These are phyloP conservation scores for Xenops minutus DNA, from an alignment of 2,797 vertebrate genomes.

Conservation along the genomic window DNA sequence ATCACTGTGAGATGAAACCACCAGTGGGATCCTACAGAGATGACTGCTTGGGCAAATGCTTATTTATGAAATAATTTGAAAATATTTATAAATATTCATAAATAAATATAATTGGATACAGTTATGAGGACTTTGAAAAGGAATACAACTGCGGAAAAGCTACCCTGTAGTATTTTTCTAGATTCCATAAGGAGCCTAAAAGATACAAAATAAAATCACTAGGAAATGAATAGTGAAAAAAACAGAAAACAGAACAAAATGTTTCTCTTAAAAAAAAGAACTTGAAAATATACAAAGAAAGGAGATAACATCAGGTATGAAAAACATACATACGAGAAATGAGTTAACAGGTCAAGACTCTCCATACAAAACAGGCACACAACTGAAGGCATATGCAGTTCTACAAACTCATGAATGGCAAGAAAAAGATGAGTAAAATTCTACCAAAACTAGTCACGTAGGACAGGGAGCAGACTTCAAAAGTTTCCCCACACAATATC, in stretches of 20 bases:
- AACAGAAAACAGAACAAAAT: not conserved
- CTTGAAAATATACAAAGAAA: not conserved
- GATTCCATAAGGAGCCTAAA: not conserved
- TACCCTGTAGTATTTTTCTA: not conserved
- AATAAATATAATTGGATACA: not conserved
- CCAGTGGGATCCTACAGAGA: not conserved
- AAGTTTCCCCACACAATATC: not conserved
- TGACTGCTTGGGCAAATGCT: not conserved
- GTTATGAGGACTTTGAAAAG: not conserved
- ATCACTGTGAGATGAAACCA: not conserved
- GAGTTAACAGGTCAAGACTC: not conserved
- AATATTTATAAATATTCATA: not conserved
- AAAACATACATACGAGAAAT: rapidly evolving
- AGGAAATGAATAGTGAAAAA: not conserved
- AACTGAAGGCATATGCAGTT: not conserved
- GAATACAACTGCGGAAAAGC: not conserved
- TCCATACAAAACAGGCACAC: not conserved
- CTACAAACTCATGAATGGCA: not conserved
- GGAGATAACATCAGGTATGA: not conserved
- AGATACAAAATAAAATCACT: not conserved
- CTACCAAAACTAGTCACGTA: not conserved
- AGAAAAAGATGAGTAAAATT: not conserved
- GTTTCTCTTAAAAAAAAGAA: not conserved
- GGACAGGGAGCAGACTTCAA: not conserved
- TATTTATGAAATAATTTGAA: not conserved